Base-by-base conservation (phyloP, 2,888 invertebrate genomes). In the Eupithecia tripunctaria region DNA sequence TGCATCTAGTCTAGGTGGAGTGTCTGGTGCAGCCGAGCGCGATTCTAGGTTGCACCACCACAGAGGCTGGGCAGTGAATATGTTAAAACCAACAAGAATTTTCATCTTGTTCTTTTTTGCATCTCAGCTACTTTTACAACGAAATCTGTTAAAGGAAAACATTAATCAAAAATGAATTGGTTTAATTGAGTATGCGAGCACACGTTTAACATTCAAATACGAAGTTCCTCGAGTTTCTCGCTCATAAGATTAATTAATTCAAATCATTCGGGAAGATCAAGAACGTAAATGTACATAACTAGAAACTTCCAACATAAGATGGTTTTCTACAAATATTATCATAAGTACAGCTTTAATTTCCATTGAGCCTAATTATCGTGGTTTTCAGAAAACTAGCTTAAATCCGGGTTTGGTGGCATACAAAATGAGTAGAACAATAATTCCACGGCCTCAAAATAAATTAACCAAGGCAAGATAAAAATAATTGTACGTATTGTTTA, bases 211-310 rank as follows among this genome's bases (percentile, higher is more conserved):
- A 1, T 18, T 29, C 36, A 63, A 32, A 32, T 32, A 32, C 32
- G 2, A 62, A 62, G 36, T 63, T 63, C 5, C 10, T 6, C 32
- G 18, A 36, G 62, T 63, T 36, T n/a, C 36, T 63, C 32, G 7
- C 21, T 63, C 12, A 12, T 36, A 63, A 63, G 32, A n/a, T 63
- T 63, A 32, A 63, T 63, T 63, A 63, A 32, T n/a, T 63, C 29
- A n/a, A 32, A 63, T 63, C 12, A 21, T 32, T 32, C 8, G n/a
- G 32, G 62, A 32, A n/a, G 32, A 63, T 63, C 62, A 63, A 56
- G 25, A 12, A n/a, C 7, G 62, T 32, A 18, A 62, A n/a, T 36
- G 62, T 62, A 63, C 5, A 3, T 29, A 2, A 62, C 32, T 36
- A 12, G 29, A 56, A 63, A 32, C 36, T 62, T 62, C n/a, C 7